Evolutionary conservation across 1,140 invertebrate species (phyloP), one percentile per base, ranked within the genome.

Genomic region (Drusus annulatus): DNA sequence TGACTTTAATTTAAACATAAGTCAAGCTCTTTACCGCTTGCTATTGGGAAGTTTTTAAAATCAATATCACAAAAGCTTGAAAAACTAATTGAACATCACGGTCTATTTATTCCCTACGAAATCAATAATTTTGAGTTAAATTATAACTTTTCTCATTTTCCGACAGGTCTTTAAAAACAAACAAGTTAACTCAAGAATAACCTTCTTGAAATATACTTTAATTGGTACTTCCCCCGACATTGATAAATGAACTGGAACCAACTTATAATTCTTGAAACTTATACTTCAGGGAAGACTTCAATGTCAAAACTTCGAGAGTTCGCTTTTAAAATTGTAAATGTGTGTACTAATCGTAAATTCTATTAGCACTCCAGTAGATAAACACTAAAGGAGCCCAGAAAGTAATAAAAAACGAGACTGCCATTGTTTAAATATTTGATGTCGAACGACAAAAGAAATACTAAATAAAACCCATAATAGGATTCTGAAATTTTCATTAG

Each of bases 181-280:
- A 69, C 65, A 69, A 69, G 16, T 69, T 69, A 69, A 45, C 65
- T 69, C 36, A 5, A n/a, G 36, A 69, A 50, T 69, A 69, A 51
- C 65, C 65, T 69, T 69, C 36, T 36, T 8, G 65, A 69, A 69
- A 69, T 69, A 69, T 19, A 69, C 36, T 50, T 69, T 69, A 69
- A 69, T 69, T 69, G 65, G 65, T 69, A 69, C 65, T 69, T 50
- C 65, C 16, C 45, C 7, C 16, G 65, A 69, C 65, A 36, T 69
- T 69, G 65, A 69, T 69, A 69, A 69, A 69, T 69, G 65, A 69
- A 51, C 65, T 50, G 65, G 36, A 51, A 51, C 65, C 8, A 69
- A 69, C 31, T 69, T 45, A 51, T 21, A 69, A 69, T 69, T 69
- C 36, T 50, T n/a, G 65, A 19, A 45, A 51, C 36, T 69, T 45